phyloP scores from a whole-genome alignment of 2,888 invertebrate species.

The Apotomis capreana region DNA sequence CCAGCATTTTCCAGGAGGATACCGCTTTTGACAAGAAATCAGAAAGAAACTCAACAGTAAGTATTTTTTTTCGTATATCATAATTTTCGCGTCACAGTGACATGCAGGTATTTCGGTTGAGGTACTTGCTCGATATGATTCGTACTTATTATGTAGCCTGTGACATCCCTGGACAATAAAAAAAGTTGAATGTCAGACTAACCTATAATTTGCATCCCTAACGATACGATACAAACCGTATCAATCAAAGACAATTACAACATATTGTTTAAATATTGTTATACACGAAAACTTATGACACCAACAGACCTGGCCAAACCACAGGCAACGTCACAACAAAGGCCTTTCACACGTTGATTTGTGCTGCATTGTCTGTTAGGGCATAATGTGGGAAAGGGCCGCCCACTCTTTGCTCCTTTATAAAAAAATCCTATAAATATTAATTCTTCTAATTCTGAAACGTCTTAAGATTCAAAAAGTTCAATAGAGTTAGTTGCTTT shows the following conservation, averaged over 20 bases:
- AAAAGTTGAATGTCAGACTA: too few species aligned
- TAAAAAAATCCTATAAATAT: constrained; percentile 21
- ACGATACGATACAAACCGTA: background rate
- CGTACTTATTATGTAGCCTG: too few species aligned
- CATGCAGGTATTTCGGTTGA: too few species aligned
- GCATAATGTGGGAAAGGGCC: constrained; percentile 37
- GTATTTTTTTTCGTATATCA: too few species aligned
- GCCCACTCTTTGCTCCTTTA: constrained; percentile 29
- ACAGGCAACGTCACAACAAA: constrained; percentile 31
- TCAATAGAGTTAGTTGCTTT: background rate
- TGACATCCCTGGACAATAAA: too few species aligned
- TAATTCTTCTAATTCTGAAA: constrained; percentile 2
- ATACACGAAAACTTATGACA: constrained; percentile 18
- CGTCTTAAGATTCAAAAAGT: background rate
- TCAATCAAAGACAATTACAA: constrained; percentile 27
- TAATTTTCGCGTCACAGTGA: too few species aligned
- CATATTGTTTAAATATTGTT: constrained; percentile 25
- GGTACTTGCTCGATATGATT: too few species aligned
- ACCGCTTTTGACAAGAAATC: too few species aligned
- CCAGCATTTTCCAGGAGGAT: too few species aligned
- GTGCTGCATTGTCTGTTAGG: constrained; percentile 36
- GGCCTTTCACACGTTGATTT: constrained; percentile 37
- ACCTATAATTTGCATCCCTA: too few species aligned
- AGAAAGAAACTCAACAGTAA: too few species aligned
- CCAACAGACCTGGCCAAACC: background rate